Conservation (phyloP, 2,113 vertebrate genomes). For the Mesoclemmys tuberculata region DNA sequence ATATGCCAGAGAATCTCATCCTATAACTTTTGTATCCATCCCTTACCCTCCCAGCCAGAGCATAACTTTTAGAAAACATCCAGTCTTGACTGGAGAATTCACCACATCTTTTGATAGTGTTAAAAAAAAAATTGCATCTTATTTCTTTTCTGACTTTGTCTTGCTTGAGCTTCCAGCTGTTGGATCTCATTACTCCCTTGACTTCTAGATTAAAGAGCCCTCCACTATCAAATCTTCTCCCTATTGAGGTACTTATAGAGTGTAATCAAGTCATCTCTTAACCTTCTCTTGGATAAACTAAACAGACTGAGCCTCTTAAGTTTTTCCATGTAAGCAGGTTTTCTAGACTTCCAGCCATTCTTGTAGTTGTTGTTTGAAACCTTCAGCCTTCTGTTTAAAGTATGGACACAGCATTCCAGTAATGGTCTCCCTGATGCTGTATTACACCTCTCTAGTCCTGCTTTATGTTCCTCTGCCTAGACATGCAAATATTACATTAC, state of each 20-base stretch:
- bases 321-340: not conserved
- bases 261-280: not conserved
- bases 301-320: not conserved
- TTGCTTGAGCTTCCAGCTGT: not conserved
- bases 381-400: not conserved
- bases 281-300: not conserved
- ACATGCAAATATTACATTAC: not conserved
- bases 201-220: not conserved
- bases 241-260: not conserved
- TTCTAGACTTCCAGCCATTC: not conserved
- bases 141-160: not conserved
- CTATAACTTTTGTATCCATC: not conserved
- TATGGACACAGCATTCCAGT: constrained; percentile 1
- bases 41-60: not conserved
- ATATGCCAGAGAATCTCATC: not conserved
- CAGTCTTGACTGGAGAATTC: not conserved
- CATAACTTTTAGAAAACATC: not conserved
- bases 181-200: not conserved
- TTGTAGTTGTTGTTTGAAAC: not conserved
- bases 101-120: not conserved
- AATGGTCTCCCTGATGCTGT: too few species aligned
- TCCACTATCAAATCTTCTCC: not conserved
- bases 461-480: not conserved
- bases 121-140: not conserved
- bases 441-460: too few species aligned